phyloP scores from a whole-genome alignment of 2,888 invertebrate species.

The Heterodera filipjevi region DNA sequence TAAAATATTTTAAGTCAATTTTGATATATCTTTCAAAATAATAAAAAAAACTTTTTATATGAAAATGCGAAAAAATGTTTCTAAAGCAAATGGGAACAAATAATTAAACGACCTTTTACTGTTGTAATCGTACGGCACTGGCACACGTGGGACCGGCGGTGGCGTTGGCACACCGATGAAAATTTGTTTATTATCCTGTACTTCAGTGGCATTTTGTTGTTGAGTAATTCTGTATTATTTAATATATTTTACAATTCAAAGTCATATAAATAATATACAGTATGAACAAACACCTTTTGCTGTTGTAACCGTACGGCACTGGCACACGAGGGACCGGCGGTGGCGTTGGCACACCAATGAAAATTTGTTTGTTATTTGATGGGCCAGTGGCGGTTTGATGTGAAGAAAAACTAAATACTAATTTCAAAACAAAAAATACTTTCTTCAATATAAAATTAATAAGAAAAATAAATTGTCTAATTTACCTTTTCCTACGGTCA shows the following conservation, averaged over 20 bases:
- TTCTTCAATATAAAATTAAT: not conserved
- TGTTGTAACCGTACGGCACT: not conserved
- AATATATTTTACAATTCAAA: not conserved
- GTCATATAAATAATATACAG: too few species aligned
- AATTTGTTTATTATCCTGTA: conserved; percentile 11
- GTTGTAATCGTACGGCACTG: not conserved
- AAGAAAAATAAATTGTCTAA: too few species aligned
- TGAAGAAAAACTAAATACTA: not conserved
- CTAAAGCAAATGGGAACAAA: too few species aligned
- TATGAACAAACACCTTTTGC: too few species aligned
- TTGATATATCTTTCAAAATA: too few species aligned
- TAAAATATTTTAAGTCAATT: not conserved
- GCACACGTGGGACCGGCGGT: conserved; percentile 24
- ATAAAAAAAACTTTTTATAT: too few species aligned
- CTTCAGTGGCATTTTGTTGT: not conserved
- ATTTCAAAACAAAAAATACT: not conserved
- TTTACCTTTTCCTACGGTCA: too few species aligned
- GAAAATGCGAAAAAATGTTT: too few species aligned
- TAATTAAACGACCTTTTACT: too few species aligned
- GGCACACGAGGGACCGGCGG: conserved; percentile 26
- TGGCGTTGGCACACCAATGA: conserved; percentile 21
- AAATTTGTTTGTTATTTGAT: conserved; percentile 16
- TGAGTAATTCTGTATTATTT: too few species aligned
- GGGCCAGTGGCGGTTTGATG: not conserved
- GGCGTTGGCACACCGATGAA: conserved; percentile 23